phyloP scores from a whole-genome alignment of 2,113 vertebrate genomes.

The Cryptoleucopteryx plumbea region DNA sequence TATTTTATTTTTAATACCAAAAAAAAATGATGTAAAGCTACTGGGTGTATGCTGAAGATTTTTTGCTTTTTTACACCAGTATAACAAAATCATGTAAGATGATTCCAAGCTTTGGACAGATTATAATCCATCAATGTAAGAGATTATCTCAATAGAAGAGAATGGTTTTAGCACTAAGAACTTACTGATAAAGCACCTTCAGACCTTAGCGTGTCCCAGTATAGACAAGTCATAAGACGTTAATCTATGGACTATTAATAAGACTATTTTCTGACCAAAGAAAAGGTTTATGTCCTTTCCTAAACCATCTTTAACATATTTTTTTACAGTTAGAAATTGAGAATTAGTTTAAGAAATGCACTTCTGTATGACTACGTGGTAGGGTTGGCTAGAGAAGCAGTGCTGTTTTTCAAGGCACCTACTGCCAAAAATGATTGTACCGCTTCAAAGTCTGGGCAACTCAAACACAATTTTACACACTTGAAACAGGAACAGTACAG shows the following conservation, averaged over 20 bases:
- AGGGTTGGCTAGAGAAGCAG: neutral
- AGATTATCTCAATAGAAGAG: neutral
- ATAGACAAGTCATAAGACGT: neutral
- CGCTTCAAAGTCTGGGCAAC: no score
- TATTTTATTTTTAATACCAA: no score
- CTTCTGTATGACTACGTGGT: accelerated
- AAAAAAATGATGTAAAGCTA: neutral
- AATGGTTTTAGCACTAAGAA: neutral
- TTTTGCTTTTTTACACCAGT: neutral
- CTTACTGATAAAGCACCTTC: neutral
- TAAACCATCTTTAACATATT: neutral
- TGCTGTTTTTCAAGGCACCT: neutral
- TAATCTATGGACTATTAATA: neutral
- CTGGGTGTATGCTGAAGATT: neutral
- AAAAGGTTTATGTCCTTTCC: neutral
- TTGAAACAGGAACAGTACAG: neutral
- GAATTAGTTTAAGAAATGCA: neutral
- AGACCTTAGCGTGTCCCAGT: neutral
- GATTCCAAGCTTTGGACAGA: neutral
- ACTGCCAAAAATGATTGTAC: neutral
- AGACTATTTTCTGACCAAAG: neutral
- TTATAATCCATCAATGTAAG: neutral
- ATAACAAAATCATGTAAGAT: neutral
- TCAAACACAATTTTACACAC: neutral
- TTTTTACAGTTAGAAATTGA: neutral